Conservation (phyloP, 1,140 invertebrate genomes). For the Chionoecetes opilio region DNA sequence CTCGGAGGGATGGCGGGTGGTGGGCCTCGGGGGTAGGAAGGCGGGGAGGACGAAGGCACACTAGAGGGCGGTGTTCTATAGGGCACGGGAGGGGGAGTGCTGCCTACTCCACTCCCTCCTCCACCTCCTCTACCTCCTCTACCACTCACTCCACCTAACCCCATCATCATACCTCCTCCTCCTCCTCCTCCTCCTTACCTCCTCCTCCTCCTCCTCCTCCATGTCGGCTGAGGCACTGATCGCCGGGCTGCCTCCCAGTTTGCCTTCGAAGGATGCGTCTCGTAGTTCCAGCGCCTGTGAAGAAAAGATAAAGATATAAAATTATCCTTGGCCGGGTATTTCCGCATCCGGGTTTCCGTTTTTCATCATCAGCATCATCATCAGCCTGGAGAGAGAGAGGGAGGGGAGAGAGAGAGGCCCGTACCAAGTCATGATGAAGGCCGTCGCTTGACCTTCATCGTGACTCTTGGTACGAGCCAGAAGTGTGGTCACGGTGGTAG, state of each 20-base stretch:
- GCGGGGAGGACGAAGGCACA: conserved; percentile 74
- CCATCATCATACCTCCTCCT: conserved; percentile 50
- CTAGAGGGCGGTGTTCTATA: conserved; percentile 56
- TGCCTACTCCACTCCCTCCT: neutral
- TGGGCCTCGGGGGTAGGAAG: conserved; percentile 48
- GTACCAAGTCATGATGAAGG: too few relatives aligned
- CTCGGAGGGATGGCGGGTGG: conserved; percentile 64
- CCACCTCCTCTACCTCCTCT: conserved; percentile 7
- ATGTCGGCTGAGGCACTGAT: conserved; percentile 5
- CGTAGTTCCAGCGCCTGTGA: conserved; percentile 71
- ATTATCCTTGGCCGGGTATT: neutral
- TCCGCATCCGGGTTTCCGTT: neutral
- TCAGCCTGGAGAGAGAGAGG: conserved; percentile 54
- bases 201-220: neutral
- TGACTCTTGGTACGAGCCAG: too few relatives aligned
- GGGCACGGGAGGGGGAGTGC: conserved; percentile 54
- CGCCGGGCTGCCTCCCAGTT: conserved; percentile 52
- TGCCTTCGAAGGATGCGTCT: conserved; percentile 73
- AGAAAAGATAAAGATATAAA: neutral
- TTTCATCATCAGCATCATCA: neutral
- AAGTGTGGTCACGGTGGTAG: conserved; percentile 62
- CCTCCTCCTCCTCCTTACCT: conserved; percentile 35
- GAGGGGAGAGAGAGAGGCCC: too few relatives aligned
- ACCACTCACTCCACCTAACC: conserved; percentile 41
- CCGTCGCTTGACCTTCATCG: too few relatives aligned